A percentile compares a stretch with the other conserved stretches of the same genome.
Evolutionary conservation across 1,140 invertebrate species (phyloP).

Genomic region (Halictus rubicundus): DNA sequence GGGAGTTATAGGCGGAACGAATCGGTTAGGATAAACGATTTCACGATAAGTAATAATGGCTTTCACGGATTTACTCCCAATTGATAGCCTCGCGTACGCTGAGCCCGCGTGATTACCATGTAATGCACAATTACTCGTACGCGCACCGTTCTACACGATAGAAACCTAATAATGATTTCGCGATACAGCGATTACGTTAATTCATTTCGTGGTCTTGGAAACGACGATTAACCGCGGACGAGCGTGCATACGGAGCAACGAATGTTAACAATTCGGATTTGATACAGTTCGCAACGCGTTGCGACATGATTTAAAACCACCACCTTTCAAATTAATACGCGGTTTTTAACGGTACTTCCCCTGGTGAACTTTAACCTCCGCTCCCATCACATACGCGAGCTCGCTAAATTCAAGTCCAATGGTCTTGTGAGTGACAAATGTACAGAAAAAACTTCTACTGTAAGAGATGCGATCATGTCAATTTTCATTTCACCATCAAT

Average conservation of each 20-base stretch:
- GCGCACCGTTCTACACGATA: background rate
- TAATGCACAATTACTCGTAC: constrained; percentile 19
- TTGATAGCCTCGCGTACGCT: background rate
- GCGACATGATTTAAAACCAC: too few species aligned
- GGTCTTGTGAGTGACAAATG: too few species aligned
- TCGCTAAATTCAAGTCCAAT: too few species aligned
- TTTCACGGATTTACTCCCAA: constrained; percentile 23
- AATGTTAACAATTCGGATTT: background rate
- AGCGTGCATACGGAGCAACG: background rate
- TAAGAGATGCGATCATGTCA: too few species aligned
- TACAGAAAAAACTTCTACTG: too few species aligned
- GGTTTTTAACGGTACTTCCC: too few species aligned
- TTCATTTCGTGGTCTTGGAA: background rate
- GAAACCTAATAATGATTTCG: background rate
- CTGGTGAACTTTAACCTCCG: too few species aligned
- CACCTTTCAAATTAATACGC: too few species aligned
- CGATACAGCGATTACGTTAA: background rate
- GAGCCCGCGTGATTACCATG: constrained; percentile 3
- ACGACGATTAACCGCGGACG: background rate
- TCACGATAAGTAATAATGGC: constrained; percentile 32
- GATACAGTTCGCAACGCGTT: background rate
- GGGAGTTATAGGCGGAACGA: constrained; percentile 4
- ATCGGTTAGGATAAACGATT: constrained; percentile 33
- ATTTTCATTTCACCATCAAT: too few species aligned
- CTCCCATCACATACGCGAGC: too few species aligned